These are phyloP conservation scores for Poecile montanus DNA, from an alignment of 2,797 vertebrate genomes.

Conservation along the genomic window DNA sequence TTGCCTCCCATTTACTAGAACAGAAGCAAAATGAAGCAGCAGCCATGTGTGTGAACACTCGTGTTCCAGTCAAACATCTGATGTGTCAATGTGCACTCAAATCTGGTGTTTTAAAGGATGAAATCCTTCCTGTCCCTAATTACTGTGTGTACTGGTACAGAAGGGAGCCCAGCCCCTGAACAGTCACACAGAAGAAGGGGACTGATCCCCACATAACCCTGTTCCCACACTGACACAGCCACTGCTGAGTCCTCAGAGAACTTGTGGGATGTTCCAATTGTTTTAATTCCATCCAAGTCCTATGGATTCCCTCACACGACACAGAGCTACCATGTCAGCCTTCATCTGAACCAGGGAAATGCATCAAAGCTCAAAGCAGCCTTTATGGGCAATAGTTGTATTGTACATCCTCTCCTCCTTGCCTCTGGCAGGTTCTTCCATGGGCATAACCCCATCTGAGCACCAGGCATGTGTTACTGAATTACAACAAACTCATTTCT, in stretches of 20 bases:
- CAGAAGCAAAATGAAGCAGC: background rate
- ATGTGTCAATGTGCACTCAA: conserved; percentile 2
- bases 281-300: background rate
- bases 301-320: background rate
- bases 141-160: background rate
- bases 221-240: background rate
- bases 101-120: background rate
- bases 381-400: background rate
- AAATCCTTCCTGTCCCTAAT: background rate
- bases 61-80: background rate
- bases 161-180: background rate
- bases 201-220: background rate
- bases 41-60: background rate
- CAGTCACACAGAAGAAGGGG: background rate
- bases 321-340: background rate
- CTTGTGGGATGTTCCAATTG: background rate
- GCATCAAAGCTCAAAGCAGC: background rate
- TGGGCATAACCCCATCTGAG: background rate
- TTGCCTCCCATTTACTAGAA: background rate
- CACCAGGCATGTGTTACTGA: background rate
- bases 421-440: background rate
- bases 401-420: background rate
- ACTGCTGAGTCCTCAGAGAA: background rate
- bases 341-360: background rate
- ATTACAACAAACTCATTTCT: background rate